A percentile compares a stretch with the other conserved stretches of the same genome.
phyloP scores from a whole-genome alignment of 2,113 vertebrate species.

The Cercocebus atys region DNA sequence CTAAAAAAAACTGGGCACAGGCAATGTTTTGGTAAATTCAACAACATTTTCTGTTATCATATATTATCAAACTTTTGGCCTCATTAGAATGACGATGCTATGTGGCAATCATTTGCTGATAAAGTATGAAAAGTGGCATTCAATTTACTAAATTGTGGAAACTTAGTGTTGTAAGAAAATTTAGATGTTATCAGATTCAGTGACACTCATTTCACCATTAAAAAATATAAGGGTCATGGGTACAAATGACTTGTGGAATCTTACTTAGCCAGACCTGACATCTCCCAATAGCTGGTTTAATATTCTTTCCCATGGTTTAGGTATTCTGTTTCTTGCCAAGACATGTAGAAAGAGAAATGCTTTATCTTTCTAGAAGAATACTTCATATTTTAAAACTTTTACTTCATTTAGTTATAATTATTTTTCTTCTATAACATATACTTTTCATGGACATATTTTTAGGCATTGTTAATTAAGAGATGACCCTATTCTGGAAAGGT shows the following conservation, averaged over 20 bases:
- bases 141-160: neutral
- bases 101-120: conserved; percentile 7
- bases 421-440: neutral
- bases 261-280: neutral
- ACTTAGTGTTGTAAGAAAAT: neutral
- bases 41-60: neutral
- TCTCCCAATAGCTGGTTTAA: neutral
- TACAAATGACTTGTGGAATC: neutral
- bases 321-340: neutral
- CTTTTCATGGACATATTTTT: neutral
- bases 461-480: neutral
- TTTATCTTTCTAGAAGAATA: neutral
- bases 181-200: neutral
- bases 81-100: neutral
- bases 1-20: neutral
- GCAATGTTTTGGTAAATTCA: neutral
- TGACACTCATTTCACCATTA: neutral
- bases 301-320: neutral
- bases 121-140: neutral
- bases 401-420: neutral
- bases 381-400: conserved; percentile 16
- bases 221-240: neutral
- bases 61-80: neutral
- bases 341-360: neutral
- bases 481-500: neutral